Conservation (phyloP, 1,140 invertebrate genomes). For the Drosophila insularis region DNA sequence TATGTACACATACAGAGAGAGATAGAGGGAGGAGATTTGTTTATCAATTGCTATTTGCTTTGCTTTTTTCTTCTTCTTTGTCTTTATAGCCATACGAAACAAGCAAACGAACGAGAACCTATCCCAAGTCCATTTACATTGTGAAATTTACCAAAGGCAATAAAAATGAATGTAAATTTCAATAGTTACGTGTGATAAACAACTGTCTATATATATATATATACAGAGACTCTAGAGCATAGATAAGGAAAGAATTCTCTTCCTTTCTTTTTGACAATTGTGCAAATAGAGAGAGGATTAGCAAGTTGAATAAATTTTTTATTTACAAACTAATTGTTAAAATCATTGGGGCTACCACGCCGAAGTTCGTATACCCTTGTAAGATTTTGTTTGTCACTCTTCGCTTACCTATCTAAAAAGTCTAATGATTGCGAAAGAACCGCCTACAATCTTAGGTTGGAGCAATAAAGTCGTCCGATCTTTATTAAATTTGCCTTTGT, state of each 20-base stretch:
- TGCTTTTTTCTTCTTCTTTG: not conserved
- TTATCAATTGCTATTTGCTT: slow-evolving; percentile 2
- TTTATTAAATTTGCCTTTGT: too few relatives aligned
- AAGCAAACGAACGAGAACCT: slow-evolving; percentile 42
- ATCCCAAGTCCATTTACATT: slow-evolving; percentile 56
- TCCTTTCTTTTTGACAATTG: not conserved
- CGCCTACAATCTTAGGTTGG: too few relatives aligned
- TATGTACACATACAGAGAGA: too few relatives aligned
- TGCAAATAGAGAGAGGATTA: not conserved
- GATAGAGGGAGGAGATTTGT: not conserved
- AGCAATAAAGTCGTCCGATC: too few relatives aligned
- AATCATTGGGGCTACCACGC: too few relatives aligned
- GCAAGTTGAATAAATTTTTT: not conserved
- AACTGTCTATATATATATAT: not conserved
- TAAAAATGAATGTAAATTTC: slow-evolving; percentile 37
- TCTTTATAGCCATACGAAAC: slow-evolving; percentile 11
- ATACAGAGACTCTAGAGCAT: not conserved
- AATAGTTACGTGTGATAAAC: slow-evolving; percentile 1
- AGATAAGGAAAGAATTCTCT: slow-evolving; percentile 26
- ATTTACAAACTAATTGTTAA: too few relatives aligned
- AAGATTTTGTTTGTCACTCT: too few relatives aligned
- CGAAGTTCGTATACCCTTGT: too few relatives aligned
- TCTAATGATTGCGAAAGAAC: too few relatives aligned
- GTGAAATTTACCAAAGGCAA: slow-evolving; percentile 19
- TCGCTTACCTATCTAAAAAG: too few relatives aligned